Evolutionary conservation across 2,888 invertebrate species (phyloP).

Genomic region (Taenaris catops): DNA sequence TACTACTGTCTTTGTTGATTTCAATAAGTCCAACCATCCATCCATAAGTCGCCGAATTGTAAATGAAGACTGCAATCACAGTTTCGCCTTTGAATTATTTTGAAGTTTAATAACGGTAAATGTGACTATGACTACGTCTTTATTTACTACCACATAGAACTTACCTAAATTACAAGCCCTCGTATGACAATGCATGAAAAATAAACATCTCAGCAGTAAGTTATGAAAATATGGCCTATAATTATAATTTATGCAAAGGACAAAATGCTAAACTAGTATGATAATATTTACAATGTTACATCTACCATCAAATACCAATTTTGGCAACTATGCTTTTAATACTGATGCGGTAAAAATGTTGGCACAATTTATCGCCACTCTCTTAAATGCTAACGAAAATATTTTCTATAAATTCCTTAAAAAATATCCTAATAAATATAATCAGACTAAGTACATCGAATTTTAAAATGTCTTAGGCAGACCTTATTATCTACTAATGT

Average conservation of each 20-base stretch:
- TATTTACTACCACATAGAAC: constrained; percentile 31
- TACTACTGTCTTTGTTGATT: no score
- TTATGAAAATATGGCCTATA: constrained; percentile 36
- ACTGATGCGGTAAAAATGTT: constrained; percentile 80
- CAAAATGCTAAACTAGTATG: constrained; percentile 49
- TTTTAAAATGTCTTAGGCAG: constrained; percentile 74
- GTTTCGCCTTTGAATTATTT: no score
- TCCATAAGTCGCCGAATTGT: no score
- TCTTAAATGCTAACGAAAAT: constrained; percentile 61
- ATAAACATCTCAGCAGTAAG: constrained; percentile 56
- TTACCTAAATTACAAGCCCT: constrained; percentile 63
- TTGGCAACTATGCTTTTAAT: constrained; percentile 76
- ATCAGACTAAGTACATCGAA: constrained; percentile 66
- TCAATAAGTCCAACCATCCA: no score
- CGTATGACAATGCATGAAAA: constrained; percentile 73
- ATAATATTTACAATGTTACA: constrained; percentile 69
- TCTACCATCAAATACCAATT: constrained; percentile 61
- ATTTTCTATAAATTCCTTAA: constrained; percentile 64
- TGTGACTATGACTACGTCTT: no score
- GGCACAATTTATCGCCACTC: constrained; percentile 69
- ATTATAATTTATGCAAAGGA: constrained; percentile 33
- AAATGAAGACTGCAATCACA: no score
- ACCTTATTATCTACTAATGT: constrained; percentile 52
- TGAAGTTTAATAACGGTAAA: no score
- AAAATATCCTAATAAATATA: constrained; percentile 49